phyloP scores from a whole-genome alignment of 1,140 invertebrate species.

The Eupristina koningsbergeri region DNA sequence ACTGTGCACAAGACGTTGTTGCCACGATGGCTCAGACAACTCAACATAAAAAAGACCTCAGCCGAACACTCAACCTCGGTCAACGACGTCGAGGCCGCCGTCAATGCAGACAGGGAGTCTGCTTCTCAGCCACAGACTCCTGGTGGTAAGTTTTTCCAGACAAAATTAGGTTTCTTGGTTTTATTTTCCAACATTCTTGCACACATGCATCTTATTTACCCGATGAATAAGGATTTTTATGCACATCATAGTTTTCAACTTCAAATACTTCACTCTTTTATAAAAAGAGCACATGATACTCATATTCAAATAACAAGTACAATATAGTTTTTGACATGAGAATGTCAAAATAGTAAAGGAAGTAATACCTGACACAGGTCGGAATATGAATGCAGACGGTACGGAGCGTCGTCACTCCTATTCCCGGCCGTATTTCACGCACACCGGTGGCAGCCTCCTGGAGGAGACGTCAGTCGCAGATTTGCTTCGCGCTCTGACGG shows the following conservation, averaged over 20 bases:
- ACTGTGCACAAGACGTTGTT: constrained; percentile 59
- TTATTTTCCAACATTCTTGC: too few species aligned
- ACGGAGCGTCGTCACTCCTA: constrained; percentile 44
- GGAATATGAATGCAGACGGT: not conserved
- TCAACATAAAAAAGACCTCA: constrained; percentile 61
- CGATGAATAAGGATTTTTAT: too few species aligned
- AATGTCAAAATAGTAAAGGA: too few species aligned
- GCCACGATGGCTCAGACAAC: constrained; percentile 65
- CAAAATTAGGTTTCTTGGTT: too few species aligned
- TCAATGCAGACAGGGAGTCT: not conserved
- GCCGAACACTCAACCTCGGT: constrained; percentile 54
- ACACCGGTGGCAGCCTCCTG: constrained; percentile 73
- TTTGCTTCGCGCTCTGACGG: constrained; percentile 80
- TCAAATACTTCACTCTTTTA: too few species aligned
- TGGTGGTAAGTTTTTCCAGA: not conserved
- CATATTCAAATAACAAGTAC: too few species aligned
- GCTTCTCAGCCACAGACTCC: constrained; percentile 34
- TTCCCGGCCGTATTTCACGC: constrained; percentile 60
- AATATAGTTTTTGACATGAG: too few species aligned
- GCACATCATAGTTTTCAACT: too few species aligned
- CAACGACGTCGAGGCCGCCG: constrained; percentile 52
- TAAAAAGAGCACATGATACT: too few species aligned
- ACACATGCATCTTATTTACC: too few species aligned
- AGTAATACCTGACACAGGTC: not conserved
- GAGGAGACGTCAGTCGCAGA: constrained; percentile 85